These are phyloP conservation scores for Pitangus sulphuratus DNA, from an alignment of 2,797 vertebrate genomes.

Conservation along the genomic window DNA sequence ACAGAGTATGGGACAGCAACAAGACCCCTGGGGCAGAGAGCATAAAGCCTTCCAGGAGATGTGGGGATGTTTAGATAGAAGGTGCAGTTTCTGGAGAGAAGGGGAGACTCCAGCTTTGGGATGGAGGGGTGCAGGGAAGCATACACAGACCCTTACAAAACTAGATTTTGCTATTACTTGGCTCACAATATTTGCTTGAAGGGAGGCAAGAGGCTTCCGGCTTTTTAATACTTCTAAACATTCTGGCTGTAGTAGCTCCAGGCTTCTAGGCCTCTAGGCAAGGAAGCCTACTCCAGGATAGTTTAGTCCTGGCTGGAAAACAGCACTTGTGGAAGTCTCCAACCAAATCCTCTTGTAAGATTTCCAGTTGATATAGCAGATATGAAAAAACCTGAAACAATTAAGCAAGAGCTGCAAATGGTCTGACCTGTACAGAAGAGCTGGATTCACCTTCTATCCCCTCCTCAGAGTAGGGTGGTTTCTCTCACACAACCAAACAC, in stretches of 20 bases:
- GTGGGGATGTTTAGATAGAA: not conserved
- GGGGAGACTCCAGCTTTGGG: not conserved
- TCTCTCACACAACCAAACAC: not conserved
- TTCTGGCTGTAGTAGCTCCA: not conserved
- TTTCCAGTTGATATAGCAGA: not conserved
- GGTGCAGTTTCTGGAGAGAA: not conserved
- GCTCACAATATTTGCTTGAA: not conserved
- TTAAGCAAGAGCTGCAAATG: not conserved
- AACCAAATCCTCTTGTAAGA: not conserved
- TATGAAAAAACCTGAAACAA: not conserved
- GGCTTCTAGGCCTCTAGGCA: too few relatives aligned
- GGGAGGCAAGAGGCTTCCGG: rapidly evolving
- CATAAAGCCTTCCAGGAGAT: not conserved
- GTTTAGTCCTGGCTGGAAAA: not conserved
- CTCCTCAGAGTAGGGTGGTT: not conserved
- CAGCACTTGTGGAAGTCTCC: not conserved
- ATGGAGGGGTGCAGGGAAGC: rapidly evolving
- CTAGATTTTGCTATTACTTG: not conserved
- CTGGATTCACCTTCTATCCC: not conserved
- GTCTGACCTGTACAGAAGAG: not conserved
- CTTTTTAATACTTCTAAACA: not conserved
- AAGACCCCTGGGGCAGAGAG: not conserved
- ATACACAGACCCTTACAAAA: not conserved
- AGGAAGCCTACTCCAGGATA: not conserved
- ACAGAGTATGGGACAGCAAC: not conserved